These are phyloP conservation scores for Lasioglossum villosulum DNA, from an alignment of 2,888 invertebrate genomes.

Conservation along the genomic window DNA sequence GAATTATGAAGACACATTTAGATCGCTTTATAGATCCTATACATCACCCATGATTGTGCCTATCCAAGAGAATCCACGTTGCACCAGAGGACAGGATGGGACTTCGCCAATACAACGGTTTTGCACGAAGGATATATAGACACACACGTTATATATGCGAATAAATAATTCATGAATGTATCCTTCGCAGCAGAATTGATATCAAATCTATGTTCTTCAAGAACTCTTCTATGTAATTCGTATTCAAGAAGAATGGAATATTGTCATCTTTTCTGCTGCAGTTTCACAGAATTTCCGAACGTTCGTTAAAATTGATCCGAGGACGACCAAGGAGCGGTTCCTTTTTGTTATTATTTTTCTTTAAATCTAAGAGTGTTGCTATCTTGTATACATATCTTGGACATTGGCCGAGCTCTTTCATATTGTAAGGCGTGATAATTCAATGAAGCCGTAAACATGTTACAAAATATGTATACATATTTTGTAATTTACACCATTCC, in stretches of 20 bases:
- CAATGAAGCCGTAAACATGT: constrained; percentile 59
- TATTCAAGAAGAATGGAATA: constrained; percentile 54
- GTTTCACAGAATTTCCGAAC: constrained; percentile 34
- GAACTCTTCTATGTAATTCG: constrained; percentile 11
- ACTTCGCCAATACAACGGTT: neutral
- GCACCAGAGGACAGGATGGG: neutral
- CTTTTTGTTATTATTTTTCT: neutral
- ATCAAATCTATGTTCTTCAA: constrained; percentile 42
- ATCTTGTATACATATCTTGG: constrained; percentile 49
- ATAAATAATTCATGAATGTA: constrained; percentile 50
- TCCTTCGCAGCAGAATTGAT: constrained; percentile 52
- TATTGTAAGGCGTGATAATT: constrained; percentile 64
- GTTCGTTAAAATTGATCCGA: constrained; percentile 41
- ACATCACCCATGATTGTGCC: neutral
- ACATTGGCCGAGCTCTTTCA: constrained; percentile 65
- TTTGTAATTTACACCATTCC: constrained; percentile 41
- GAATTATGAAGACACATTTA: neutral
- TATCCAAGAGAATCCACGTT: neutral
- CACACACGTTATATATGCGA: constrained; percentile 34
- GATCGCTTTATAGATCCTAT: neutral
- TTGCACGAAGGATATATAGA: constrained; percentile 18
- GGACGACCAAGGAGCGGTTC: constrained; percentile 67
- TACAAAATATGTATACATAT: constrained; percentile 52
- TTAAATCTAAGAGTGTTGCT: constrained; percentile 45
- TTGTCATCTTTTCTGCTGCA: constrained; percentile 49